Evolutionary conservation across 2,113 vertebrate species (phyloP).

Genomic region (Leiothrix lutea): DNA sequence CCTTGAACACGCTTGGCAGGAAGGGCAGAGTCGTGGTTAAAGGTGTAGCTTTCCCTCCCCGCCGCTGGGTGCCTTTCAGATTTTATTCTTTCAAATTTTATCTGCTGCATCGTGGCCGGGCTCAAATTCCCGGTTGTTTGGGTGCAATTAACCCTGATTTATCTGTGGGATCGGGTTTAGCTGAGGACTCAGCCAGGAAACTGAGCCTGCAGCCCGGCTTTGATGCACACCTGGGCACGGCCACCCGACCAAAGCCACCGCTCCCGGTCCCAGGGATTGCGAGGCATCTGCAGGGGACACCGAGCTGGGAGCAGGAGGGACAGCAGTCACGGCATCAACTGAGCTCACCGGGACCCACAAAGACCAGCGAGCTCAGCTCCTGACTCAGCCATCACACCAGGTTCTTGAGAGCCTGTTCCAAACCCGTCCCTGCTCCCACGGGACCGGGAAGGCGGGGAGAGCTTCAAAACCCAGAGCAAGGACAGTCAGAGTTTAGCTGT

Average conservation of each 20-base stretch:
- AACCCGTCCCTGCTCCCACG: not conserved
- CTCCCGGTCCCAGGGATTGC: rapidly evolving
- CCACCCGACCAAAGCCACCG: not conserved
- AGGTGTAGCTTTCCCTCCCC: not conserved
- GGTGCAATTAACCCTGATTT: not conserved
- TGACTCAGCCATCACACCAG: not conserved
- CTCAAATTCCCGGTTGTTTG: not conserved
- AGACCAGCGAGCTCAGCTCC: not conserved
- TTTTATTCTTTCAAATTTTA: not conserved
- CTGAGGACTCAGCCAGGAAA: rapidly evolving
- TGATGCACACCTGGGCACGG: rapidly evolving
- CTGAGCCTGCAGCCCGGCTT: not conserved
- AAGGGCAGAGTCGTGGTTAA: not conserved
- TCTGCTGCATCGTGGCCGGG: not conserved
- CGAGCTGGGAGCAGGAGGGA: not conserved
- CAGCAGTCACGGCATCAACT: rapidly evolving
- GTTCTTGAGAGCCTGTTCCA: rapidly evolving
- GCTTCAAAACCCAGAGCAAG: not conserved
- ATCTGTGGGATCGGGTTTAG: rapidly evolving
- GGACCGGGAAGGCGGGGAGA: not conserved
- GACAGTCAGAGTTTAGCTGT: not conserved
- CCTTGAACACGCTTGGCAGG: rapidly evolving
- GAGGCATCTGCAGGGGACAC: not conserved
- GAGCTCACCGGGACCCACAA: not conserved
- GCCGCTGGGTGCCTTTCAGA: not conserved